Conservation (phyloP, 35 echinoderm and acorn worm species). For the Amphiura filiformis region DNA sequence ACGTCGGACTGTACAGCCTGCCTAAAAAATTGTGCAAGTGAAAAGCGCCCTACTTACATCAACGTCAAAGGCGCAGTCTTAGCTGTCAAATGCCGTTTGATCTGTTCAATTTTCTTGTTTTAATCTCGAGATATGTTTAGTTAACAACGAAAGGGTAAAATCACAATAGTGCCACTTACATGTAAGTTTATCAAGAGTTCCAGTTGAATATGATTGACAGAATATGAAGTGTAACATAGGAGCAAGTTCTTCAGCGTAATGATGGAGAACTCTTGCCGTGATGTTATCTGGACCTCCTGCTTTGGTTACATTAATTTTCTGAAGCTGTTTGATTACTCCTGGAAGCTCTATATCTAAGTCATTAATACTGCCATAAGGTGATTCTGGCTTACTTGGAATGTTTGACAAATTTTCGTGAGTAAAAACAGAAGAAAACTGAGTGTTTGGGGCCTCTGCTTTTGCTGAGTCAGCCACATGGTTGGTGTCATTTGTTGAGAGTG, state of each 20-base stretch:
- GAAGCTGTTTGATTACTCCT: conserved; percentile 36
- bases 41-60: no score
- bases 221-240: conserved; percentile 33
- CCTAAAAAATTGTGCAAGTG: no score
- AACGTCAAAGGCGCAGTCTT: no score
- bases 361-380: not conserved
- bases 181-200: no score
- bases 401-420: not conserved
- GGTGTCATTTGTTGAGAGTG: not conserved
- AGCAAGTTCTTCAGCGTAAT: conserved; percentile 23
- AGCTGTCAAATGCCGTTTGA: no score
- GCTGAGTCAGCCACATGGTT: not conserved
- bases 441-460: conserved; percentile 4
- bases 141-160: no score
- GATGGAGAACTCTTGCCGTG: conserved; percentile 5
- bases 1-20: no score
- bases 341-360: not conserved
- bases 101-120: no score
- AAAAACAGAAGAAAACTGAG: not conserved
- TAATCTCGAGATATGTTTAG: no score
- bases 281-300: conserved; percentile 30
- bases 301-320: conserved; percentile 23
- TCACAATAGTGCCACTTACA: no score
- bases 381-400: not conserved
- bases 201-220: conserved; percentile 16